A percentile compares a stretch with the other conserved stretches of the same genome.
These are phyloP conservation scores for Alloplasta piceator DNA, from an alignment of 2,888 invertebrate species.

Conservation along the genomic window DNA sequence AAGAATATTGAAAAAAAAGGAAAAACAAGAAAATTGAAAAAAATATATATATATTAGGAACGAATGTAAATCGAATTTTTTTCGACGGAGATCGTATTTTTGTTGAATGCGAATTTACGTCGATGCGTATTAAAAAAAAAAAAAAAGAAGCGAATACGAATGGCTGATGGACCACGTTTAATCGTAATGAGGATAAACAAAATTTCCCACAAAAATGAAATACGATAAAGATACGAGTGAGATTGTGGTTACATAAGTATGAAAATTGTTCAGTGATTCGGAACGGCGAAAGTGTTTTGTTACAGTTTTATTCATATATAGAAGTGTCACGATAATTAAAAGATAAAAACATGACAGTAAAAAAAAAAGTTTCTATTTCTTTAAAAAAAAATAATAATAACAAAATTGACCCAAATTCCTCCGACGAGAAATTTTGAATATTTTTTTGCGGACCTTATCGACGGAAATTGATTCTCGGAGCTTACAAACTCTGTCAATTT, in stretches of 20 bases:
- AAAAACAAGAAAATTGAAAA: conserved; percentile 17
- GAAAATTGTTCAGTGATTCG: conserved; percentile 57
- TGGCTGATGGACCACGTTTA: conserved; percentile 61
- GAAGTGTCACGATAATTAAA: conserved; percentile 55
- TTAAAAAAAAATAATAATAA: neutral
- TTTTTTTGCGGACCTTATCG: conserved; percentile 28
- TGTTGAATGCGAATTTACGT: conserved; percentile 31
- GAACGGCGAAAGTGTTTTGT: conserved; percentile 58
- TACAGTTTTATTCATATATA: conserved; percentile 63
- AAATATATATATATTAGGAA: conserved; percentile 6
- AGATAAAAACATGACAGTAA: conserved; percentile 51
- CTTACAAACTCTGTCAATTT: conserved; percentile 13
- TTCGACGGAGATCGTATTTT: conserved; percentile 16
- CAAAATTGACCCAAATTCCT: neutral
- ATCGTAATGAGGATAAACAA: conserved; percentile 38
- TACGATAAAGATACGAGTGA: conserved; percentile 35
- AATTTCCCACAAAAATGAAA: conserved; percentile 22
- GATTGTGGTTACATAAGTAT: conserved; percentile 51
- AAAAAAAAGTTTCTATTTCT: conserved; percentile 38
- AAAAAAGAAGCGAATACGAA: conserved; percentile 31
- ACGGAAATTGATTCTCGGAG: conserved; percentile 17
- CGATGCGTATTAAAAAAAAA: conserved; percentile 36
- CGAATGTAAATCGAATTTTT: conserved; percentile 22
- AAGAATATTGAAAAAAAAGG: conserved; percentile 11
- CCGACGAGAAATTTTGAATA: neutral